Evolutionary conservation across 1,140 invertebrate genomes (phyloP).

Genomic region (Vanessa tameamea): DNA sequence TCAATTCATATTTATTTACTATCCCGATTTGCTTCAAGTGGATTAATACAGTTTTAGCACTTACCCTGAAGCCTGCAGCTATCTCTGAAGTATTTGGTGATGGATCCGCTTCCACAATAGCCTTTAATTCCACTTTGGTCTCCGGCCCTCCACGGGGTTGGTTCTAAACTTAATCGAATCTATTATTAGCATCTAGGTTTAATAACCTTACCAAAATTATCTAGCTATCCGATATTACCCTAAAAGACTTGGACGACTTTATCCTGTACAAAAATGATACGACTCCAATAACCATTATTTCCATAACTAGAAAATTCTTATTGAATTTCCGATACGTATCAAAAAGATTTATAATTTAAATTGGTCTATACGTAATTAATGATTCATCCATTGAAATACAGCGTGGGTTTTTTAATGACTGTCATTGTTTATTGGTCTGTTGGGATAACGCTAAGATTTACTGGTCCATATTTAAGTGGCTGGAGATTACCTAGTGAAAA

Average conservation of each 20-base stretch:
- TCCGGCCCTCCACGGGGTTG: no score
- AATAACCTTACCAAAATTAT: not conserved
- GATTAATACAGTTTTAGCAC: no score
- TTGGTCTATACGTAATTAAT: conserved; percentile 15
- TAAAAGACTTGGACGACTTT: not conserved
- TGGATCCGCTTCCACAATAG: no score
- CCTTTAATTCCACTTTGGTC: no score
- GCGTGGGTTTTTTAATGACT: conserved; percentile 19
- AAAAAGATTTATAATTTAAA: conserved; percentile 13
- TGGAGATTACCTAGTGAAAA: no score
- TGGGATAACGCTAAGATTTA: conserved; percentile 6
- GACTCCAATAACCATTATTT: not conserved
- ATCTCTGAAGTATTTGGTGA: no score
- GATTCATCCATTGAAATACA: conserved; percentile 12
- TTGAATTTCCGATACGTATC: not conserved
- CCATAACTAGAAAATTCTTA: not conserved
- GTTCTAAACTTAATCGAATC: no score
- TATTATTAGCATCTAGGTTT: no score
- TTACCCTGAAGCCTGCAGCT: no score
- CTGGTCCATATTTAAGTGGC: not conserved
- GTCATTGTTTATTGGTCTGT: conserved; percentile 17
- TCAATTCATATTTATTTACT: no score
- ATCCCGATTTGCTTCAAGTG: no score
- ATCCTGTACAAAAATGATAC: not conserved
- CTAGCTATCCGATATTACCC: not conserved